phyloP scores from a whole-genome alignment of 2,797 vertebrate genomes.

The Steatocranus sp. region DNA sequence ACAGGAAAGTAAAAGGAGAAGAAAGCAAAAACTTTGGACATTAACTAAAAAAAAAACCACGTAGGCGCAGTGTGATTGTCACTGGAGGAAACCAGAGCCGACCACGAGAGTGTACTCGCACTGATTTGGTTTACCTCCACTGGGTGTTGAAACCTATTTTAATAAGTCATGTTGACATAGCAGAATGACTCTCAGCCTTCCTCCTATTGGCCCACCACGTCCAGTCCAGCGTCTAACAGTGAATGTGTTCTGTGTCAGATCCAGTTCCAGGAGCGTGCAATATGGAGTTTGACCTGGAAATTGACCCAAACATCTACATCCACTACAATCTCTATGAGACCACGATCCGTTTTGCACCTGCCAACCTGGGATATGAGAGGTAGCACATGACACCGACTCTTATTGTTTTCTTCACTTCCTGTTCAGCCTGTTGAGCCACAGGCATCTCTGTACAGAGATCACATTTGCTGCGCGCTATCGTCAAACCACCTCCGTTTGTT shows the following conservation, averaged over 20 bases:
- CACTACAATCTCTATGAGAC: conserved; percentile 86
- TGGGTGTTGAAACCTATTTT: neutral
- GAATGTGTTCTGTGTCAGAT: conserved; percentile 68
- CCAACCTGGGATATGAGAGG: conserved; percentile 88
- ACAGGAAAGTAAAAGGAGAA: conserved; percentile 13
- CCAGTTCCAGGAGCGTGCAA: conserved; percentile 94
- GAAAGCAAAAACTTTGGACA: neutral
- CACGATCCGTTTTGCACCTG: conserved; percentile 85
- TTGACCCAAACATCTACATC: conserved; percentile 89
- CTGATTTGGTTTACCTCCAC: neutral
- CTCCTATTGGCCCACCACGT: neutral
- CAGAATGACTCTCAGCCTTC: neutral
- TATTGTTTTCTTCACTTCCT: neutral
- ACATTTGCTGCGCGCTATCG: fast-evolving
- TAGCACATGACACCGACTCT: conserved; percentile 30
- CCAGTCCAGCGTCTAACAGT: neutral
- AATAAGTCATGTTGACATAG: neutral
- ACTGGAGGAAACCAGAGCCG: neutral
- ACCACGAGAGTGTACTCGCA: neutral
- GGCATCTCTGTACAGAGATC: neutral
- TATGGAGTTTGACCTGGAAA: conserved; percentile 82
- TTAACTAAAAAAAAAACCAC: neutral
- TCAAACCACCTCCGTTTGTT: neutral
- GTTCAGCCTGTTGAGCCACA: neutral
- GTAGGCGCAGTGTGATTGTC: neutral